Evolutionary conservation across 2,797 vertebrate genomes (phyloP), one percentile per base, ranked within the genome.

Genomic region (Phataginus tricuspis): DNA sequence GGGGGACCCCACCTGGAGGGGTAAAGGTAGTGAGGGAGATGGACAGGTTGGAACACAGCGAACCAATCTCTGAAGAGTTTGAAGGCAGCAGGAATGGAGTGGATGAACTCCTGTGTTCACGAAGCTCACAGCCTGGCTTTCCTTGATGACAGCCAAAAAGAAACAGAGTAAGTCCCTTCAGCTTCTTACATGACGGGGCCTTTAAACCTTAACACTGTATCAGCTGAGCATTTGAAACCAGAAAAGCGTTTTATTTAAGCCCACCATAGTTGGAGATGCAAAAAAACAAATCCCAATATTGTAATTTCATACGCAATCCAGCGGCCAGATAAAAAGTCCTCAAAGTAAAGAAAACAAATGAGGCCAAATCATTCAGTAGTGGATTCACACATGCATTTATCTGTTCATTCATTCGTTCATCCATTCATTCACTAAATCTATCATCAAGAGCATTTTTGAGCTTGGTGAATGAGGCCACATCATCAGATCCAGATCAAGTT

Each of bases 21-120:
- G 31, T 4, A 3, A 21, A 64, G 21, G 14, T 10, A 34, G 3
- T 34, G 19, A 51, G 15, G 66, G 25, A 25, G 51, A 49, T 27
- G 0, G 7, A 45, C 19, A 12, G 19, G 8, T 29, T 31, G 42
- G 23, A 37, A 27, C 13, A 12, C 0, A 3, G 2, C 2, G 2
- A 55, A 29, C 23, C 4, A 12, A 5, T 21, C 18, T 31, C 31
- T 6, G 0, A 5, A 39, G 42, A 11, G 2, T 18, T 25, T n/a
- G 63, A 29, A 89, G 68, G 42, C n/a, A 64, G 29, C 21, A 37
- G 66, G 45, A 15, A 25, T 14, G 25, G 21, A 6, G 4, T 4
- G 18, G 5, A 18, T 63, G 29, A 64, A 29, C 49, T 5, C 21
- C 63, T 16, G 14, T n/a, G 63, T 66, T 57, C 45, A 49, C 23